Evolutionary conservation across 2,888 invertebrate species (phyloP).

Genomic region (Syrista parreyssii): DNA sequence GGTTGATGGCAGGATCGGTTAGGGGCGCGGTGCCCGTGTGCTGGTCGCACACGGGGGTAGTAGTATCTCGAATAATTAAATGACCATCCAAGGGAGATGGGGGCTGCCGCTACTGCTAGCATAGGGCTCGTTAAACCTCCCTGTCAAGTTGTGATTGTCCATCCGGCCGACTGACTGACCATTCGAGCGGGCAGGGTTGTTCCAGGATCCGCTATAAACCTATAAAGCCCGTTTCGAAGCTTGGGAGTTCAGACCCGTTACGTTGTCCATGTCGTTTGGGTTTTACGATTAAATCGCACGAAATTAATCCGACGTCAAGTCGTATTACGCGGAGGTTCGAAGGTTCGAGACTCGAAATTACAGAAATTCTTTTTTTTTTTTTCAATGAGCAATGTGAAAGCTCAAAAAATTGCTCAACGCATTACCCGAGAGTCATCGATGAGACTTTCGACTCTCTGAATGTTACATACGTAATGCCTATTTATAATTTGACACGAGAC

Average conservation of each 20-base stretch:
- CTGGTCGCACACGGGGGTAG: constrained; percentile 45
- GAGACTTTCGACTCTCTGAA: not conserved
- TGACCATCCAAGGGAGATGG: constrained; percentile 60
- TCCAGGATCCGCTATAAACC: constrained; percentile 57
- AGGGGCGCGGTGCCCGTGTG: constrained; percentile 30
- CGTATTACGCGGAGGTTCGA: not conserved
- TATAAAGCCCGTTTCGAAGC: constrained; percentile 27
- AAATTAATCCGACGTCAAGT: constrained; percentile 8
- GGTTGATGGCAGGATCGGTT: constrained; percentile 6
- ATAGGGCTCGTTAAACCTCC: constrained; percentile 65
- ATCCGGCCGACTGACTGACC: constrained; percentile 49
- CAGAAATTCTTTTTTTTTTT: not conserved
- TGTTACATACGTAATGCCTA: not conserved
- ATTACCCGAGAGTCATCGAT: not conserved
- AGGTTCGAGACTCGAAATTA: not conserved
- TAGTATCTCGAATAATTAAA: constrained; percentile 65
- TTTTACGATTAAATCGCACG: constrained; percentile 60
- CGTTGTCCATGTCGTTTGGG: constrained; percentile 34
- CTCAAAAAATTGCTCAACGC: not conserved
- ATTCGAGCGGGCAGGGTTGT: constrained; percentile 49
- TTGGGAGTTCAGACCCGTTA: not conserved
- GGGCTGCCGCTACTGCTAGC: constrained; percentile 37
- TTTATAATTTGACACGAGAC: not conserved
- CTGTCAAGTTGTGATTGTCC: constrained; percentile 65
- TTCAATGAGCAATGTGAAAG: not conserved